Conservation (phyloP, 2,797 vertebrate species). For the Hozukius guyotensis region DNA sequence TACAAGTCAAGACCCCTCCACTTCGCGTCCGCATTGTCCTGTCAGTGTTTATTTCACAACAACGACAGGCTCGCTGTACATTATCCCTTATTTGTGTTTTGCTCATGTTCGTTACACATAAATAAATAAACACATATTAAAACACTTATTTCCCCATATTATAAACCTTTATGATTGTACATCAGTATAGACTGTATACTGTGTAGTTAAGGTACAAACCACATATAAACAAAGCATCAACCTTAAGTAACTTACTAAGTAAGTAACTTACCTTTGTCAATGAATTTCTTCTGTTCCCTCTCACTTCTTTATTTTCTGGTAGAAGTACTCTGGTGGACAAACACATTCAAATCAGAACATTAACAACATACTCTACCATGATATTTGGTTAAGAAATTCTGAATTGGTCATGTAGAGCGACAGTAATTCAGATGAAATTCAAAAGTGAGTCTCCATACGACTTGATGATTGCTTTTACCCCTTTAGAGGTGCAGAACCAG, state of each 20-base stretch:
- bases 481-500: conserved; percentile 50
- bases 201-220: background rate
- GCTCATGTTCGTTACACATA: background rate
- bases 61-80: too few species aligned
- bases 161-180: background rate
- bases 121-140: background rate
- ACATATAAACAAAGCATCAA: background rate
- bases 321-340: conserved; percentile 52
- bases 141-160: background rate
- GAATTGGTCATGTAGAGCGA: background rate
- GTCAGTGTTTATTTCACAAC: too few species aligned
- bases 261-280: conserved; percentile 72
- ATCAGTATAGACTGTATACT: background rate
- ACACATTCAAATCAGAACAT: conserved; percentile 4
- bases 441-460: background rate
- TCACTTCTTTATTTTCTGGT: conserved; percentile 74
- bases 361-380: background rate
- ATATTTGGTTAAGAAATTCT: background rate
- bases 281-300: conserved; percentile 70
- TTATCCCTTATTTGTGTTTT: background rate
- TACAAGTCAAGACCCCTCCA: too few species aligned
- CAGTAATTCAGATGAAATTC: background rate
- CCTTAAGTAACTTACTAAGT: background rate
- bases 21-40: too few species aligned
- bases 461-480: conserved; percentile 62